These are phyloP conservation scores for Coreius guichenoti DNA, from an alignment of 2,797 vertebrate species.

Conservation along the genomic window DNA sequence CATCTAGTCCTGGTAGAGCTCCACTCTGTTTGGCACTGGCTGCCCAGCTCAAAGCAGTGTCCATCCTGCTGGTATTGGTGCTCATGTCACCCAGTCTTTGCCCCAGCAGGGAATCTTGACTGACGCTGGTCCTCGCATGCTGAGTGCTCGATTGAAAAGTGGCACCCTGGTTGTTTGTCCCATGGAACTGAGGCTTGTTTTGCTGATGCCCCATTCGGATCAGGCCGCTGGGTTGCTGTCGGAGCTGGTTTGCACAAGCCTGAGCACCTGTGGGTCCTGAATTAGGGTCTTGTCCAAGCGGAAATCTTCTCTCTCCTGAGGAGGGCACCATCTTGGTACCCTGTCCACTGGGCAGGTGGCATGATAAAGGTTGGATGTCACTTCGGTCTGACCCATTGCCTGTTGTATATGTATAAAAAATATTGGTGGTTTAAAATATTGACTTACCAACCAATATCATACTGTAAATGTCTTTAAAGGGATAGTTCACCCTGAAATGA, in stretches of 20 bases:
- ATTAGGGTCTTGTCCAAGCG: conserved; percentile 79
- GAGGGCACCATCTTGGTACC: conserved; percentile 81
- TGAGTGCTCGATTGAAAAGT: conserved; percentile 82
- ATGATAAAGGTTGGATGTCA: conserved; percentile 81
- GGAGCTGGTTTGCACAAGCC: conserved; percentile 76
- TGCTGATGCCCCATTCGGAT: conserved; percentile 80
- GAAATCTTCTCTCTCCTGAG: conserved; percentile 82
- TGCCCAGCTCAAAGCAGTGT: conserved; percentile 81
- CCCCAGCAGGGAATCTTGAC: conserved; percentile 75
- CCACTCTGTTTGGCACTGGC: conserved; percentile 80
- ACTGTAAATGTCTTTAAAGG: background rate
- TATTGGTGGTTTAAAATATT: conserved; percentile 1
- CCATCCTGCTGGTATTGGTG: conserved; percentile 72
- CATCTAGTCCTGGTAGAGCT: conserved; percentile 75
- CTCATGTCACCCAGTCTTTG: conserved; percentile 81
- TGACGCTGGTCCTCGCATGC: conserved; percentile 78
- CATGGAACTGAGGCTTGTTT: conserved; percentile 81
- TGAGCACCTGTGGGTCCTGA: conserved; percentile 65
- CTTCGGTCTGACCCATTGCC: conserved; percentile 82
- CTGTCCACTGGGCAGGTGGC: conserved; percentile 80
- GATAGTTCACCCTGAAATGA: no score
- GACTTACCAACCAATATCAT: background rate
- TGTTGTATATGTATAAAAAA: conserved; percentile 72
- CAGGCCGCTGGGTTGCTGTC: conserved; percentile 82
- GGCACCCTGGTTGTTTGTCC: conserved; percentile 75